phyloP scores from a whole-genome alignment of 2,113 vertebrate species.

The Gnathonemus longibarbis region DNA sequence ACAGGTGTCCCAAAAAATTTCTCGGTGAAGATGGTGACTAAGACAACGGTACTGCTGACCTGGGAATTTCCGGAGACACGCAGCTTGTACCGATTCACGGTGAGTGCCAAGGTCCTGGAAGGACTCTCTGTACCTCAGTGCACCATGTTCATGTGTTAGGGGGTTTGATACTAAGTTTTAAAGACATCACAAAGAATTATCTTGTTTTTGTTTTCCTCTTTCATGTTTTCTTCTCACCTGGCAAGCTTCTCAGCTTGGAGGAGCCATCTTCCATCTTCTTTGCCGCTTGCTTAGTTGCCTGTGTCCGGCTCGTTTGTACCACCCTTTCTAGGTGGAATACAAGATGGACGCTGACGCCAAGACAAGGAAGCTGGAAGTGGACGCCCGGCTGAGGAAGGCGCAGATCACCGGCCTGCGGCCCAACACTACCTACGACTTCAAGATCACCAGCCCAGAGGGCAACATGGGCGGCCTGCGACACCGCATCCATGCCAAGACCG shows the following conservation, averaged over 20 bases:
- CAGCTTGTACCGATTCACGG: slow-evolving; percentile 82
- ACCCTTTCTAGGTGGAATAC: slow-evolving; percentile 77
- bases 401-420: slow-evolving; percentile 86
- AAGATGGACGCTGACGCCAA: slow-evolving; percentile 48
- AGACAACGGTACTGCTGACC: slow-evolving; percentile 87
- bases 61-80: slow-evolving; percentile 95
- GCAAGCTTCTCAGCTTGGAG: neutral
- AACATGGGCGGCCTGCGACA: slow-evolving; percentile 91
- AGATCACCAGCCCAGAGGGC: slow-evolving; percentile 80
- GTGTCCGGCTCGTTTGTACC: neutral
- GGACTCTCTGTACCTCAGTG: neutral
- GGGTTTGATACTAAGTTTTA: neutral
- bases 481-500: slow-evolving; percentile 82
- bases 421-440: slow-evolving; percentile 87
- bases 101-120: slow-evolving; percentile 41
- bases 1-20: slow-evolving; percentile 96
- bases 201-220: neutral
- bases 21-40: slow-evolving; percentile 90
- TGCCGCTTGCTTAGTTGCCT: neutral
- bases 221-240: neutral
- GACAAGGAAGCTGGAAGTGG: slow-evolving; percentile 74
- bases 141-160: neutral
- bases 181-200: neutral
- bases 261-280: neutral
- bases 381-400: slow-evolving; percentile 81